These are phyloP conservation scores for Ormyrus nitidulus DNA, from an alignment of 2,888 invertebrate species.

Conservation along the genomic window DNA sequence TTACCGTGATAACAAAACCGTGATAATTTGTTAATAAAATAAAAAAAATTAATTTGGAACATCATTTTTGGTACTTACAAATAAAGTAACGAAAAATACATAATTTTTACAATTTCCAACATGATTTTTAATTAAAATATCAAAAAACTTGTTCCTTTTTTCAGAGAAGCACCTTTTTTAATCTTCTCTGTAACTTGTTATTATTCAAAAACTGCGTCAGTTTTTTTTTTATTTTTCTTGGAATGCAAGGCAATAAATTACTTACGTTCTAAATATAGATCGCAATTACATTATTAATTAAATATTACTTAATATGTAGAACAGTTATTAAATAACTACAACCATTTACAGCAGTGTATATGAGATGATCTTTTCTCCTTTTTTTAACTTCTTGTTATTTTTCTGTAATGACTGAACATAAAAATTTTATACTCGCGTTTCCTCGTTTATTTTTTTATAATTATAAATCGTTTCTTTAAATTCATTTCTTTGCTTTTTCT, in stretches of 20 bases:
- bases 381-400: constrained; percentile 28
- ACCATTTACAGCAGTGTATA: constrained; percentile 70
- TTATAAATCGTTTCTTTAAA: constrained; percentile 20
- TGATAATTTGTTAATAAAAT: background rate
- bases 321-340: constrained; percentile 71
- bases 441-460: background rate
- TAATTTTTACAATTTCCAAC: no score
- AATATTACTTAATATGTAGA: constrained; percentile 69
- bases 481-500: constrained; percentile 58
- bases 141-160: background rate
- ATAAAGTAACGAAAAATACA: no score
- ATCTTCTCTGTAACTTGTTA: constrained; percentile 1
- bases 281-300: constrained; percentile 66
- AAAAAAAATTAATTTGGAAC: background rate
- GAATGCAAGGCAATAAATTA: constrained; percentile 75
- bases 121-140: constrained; percentile 26
- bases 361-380: constrained; percentile 59
- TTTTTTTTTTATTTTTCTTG: constrained; percentile 60
- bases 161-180: constrained; percentile 58
- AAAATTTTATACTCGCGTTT: constrained; percentile 66
- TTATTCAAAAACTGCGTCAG: constrained; percentile 16
- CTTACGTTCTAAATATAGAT: constrained; percentile 69
- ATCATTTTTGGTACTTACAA: no score
- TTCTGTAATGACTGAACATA: constrained; percentile 61
- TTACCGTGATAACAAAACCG: background rate